A percentile compares a stretch with the other conserved stretches of the same genome.
Evolutionary conservation across 37 sponge, comb jelly and placozoan species (phyloP).

Genomic region (Cladorhizidae sp.): DNA sequence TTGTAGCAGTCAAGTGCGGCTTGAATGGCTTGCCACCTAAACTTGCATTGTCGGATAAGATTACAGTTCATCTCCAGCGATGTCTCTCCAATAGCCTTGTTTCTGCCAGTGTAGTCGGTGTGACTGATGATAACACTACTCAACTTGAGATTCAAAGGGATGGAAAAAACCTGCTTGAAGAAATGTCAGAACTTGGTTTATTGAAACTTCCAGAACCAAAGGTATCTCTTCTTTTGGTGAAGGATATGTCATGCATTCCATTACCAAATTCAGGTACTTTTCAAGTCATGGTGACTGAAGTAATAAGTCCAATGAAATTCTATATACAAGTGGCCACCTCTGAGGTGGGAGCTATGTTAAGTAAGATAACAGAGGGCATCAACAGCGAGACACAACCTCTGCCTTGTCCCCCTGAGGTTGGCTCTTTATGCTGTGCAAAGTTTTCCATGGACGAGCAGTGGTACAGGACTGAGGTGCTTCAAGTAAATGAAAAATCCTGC

Average conservation of each 20-base stretch:
- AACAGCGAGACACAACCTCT: background rate
- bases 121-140: background rate
- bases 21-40: background rate
- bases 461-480: constrained; percentile 43
- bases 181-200: background rate
- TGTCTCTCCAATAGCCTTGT: too few species aligned
- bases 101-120: too few species aligned
- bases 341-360: background rate
- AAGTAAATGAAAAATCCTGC: background rate
- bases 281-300: constrained; percentile 7
- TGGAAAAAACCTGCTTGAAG: background rate
- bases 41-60: too few species aligned
- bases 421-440: constrained; percentile 33
- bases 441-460: constrained; percentile 56
- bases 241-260: background rate
- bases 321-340: background rate
- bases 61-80: too few species aligned
- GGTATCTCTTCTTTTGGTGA: background rate
- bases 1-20: constrained; percentile 20
- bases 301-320: background rate
- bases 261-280: background rate
- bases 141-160: background rate
- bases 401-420: constrained; percentile 7
- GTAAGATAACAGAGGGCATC: background rate
- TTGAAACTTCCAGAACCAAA: background rate